Percentiles rank a stretch among this genome's conserved stretches.
Conservation (phyloP, 2,113 vertebrate species). For the Tretioscincus oriximinensis region DNA sequence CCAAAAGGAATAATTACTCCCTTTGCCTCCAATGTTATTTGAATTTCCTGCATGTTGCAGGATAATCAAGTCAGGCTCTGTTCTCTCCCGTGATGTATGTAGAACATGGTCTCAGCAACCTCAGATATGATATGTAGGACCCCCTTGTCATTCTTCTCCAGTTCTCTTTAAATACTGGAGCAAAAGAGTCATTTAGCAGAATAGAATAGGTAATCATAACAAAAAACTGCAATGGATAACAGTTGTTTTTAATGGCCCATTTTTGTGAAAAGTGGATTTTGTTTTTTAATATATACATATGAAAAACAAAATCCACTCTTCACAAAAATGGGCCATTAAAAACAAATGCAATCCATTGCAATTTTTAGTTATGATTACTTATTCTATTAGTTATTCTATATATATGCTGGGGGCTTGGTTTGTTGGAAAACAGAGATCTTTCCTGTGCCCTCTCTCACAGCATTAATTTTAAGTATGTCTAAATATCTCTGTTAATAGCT, state of each 20-base stretch:
- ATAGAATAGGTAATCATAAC: not conserved
- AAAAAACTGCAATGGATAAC: not conserved
- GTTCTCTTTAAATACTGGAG: not conserved
- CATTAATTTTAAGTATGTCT: constrained; percentile 1
- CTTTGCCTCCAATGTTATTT: too few species aligned
- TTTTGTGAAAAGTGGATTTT: not conserved
- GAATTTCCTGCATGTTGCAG: too few species aligned
- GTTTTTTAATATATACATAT: not conserved
- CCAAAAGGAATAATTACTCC: too few species aligned
- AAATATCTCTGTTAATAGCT: constrained; percentile 42
- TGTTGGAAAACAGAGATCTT: constrained; percentile 13
- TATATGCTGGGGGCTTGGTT: constrained; percentile 2
- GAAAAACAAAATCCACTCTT: constrained; percentile 5
- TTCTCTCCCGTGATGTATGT: too few species aligned
- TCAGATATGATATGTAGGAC: too few species aligned
- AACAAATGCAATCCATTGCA: not conserved
- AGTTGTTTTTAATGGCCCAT: not conserved
- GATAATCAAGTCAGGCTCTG: too few species aligned
- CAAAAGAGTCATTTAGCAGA: not conserved
- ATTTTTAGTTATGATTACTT: not conserved
- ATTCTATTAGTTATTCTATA: not conserved
- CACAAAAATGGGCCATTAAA: not conserved
- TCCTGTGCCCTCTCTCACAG: not conserved
- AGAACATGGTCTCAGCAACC: too few species aligned
- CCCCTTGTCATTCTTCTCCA: not conserved